Evolutionary conservation across 2,888 invertebrate genomes (phyloP).

Genomic region (Meta bourneti): DNA sequence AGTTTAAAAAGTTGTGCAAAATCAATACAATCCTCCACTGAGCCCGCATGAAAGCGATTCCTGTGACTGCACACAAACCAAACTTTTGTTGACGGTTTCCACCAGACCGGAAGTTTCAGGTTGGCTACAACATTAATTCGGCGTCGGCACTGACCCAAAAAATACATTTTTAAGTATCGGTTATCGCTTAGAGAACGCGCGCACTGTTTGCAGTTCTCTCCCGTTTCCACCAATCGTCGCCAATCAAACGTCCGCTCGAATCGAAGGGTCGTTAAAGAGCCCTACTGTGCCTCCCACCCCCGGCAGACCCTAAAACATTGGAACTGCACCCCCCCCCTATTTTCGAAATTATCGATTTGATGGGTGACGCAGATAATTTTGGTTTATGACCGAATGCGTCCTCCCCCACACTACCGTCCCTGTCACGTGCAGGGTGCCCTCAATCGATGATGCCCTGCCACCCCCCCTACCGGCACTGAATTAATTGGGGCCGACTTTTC

Average conservation of each 20-base stretch:
- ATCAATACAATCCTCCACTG: neutral
- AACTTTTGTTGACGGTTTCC: too few species aligned
- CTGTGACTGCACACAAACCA: too few species aligned
- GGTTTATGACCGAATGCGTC: conserved; percentile 74
- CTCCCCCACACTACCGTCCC: conserved; percentile 14
- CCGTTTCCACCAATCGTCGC: conserved; percentile 3
- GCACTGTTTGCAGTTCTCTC: neutral
- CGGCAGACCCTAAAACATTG: conserved; percentile 48
- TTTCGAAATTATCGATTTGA: conserved; percentile 55
- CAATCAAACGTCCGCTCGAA: conserved; percentile 55
- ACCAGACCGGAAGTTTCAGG: too few species aligned
- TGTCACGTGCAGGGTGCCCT: conserved; percentile 72
- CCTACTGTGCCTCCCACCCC: neutral
- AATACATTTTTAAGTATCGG: conserved; percentile 49
- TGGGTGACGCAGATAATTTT: conserved; percentile 73
- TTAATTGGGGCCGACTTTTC: conserved; percentile 72
- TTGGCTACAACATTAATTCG: too few species aligned
- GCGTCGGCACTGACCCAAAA: too few species aligned
- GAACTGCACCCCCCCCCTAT: neutral
- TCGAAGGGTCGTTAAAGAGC: conserved; percentile 55
- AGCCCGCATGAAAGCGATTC: too few species aligned
- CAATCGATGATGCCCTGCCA: conserved; percentile 47
- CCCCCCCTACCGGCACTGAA: conserved; percentile 63
- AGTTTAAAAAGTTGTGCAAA: neutral
- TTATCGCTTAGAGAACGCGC: conserved; percentile 50